Evolutionary conservation across 2,888 invertebrate genomes (phyloP), one percentile per base, ranked within the genome.

Genomic region (Nesidiocoris tenuis): DNA sequence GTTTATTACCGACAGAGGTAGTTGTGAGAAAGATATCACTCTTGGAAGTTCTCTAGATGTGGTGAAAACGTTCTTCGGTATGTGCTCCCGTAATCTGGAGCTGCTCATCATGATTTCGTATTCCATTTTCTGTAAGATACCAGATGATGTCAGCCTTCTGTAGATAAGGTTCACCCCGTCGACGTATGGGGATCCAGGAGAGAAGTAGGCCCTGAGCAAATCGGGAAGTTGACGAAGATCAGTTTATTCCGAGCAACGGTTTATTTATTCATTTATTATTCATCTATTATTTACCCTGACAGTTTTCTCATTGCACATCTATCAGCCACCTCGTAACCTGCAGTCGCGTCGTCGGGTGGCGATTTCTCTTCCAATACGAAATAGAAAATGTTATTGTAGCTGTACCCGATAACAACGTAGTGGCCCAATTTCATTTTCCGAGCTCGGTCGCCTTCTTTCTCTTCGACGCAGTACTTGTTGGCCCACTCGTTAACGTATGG

Each of bases 41-140:
- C 7, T 18, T 1, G 21, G 21, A 17, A 18, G 7, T 21, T 63
- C 22, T 22, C 9, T 18, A n/a, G 63, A 21, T 1, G n/a, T 22
- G 1, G 22, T 63, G 16, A 63, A 63, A 23, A 63, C 63, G 22
- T 63, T 63, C 16, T 7, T 16, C 1, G 63, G 22, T 21, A 63
- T 16, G 39, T 39, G 39, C 39, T 39, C 5, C 3, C 3, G 39
- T 7, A 39, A 12, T 21, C 3, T 0, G 9, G 21, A 16, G n/a
- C 23, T 23, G 21, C n/a, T 18, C 63, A 63, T 63, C 22, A 9
- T 21, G n/a, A 21, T n/a, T 22, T 63, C 22, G 63, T 63, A 63
- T 21, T 63, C 63, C 5, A 63, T 21, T 21, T 63, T 63, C 16
- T 63, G 63, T 63, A 63, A 7, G n/a, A 63, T 63, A 9, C 63